A percentile compares a stretch with the other conserved stretches of the same genome.
These are phyloP conservation scores for Monopis laevigella DNA, from an alignment of 2,888 invertebrate genomes.

Conservation along the genomic window DNA sequence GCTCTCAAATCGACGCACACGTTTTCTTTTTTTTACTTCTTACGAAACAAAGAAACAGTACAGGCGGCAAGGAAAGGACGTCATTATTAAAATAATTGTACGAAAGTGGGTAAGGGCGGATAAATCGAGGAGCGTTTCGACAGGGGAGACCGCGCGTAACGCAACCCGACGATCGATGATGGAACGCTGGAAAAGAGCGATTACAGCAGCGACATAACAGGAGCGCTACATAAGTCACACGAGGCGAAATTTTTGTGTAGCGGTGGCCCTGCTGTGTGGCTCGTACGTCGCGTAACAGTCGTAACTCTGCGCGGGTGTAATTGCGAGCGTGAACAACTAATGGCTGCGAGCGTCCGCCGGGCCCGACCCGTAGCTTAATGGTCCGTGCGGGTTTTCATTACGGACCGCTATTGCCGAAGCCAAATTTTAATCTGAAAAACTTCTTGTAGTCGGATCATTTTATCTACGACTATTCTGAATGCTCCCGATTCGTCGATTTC, in stretches of 20 bases:
- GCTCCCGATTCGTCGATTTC: too few species aligned
- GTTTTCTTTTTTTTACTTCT: too few species aligned
- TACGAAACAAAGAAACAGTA: constrained; percentile 1
- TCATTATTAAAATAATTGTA: constrained; percentile 10
- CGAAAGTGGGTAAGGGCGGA: constrained; percentile 4
- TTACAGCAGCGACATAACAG: not conserved
- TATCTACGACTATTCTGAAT: constrained; percentile 3
- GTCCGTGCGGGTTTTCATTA: constrained; percentile 48
- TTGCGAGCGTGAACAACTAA: constrained; percentile 47
- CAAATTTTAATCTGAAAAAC: constrained; percentile 41
- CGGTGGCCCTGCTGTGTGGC: constrained; percentile 6
- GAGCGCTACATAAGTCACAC: constrained; percentile 1
- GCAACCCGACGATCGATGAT: constrained; percentile 4
- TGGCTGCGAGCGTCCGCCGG: constrained; percentile 23
- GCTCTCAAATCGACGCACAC: too few species aligned
- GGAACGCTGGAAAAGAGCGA: constrained; percentile 3
- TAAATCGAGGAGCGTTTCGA: constrained; percentile 8
- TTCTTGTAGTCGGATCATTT: constrained; percentile 6
- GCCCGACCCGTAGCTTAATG: constrained; percentile 39
- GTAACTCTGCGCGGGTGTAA: constrained; percentile 45
- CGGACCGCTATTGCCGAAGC: constrained; percentile 35
- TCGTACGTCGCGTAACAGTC: constrained; percentile 22
- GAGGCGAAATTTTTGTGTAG: constrained; percentile 4
- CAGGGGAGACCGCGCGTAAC: not conserved
- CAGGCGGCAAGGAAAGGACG: constrained; percentile 6